phyloP scores from a whole-genome alignment of 2,113 vertebrate species.

The Argyrosomus japonicus region DNA sequence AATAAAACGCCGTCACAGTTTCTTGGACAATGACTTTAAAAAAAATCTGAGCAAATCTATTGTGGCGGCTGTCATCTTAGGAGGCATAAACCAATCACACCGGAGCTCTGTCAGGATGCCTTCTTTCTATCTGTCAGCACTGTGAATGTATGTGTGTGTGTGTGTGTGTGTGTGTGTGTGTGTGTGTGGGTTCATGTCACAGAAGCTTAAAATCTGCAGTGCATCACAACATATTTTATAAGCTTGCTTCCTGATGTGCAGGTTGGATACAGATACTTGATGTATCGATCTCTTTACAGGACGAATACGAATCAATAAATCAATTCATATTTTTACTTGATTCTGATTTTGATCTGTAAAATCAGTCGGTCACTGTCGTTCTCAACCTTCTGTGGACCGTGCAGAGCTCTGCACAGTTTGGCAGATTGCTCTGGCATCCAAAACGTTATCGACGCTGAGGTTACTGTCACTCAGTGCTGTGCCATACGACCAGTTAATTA shows the following conservation, averaged over 20 bases:
- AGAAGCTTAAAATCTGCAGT: conserved; percentile 6
- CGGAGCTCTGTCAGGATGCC: conserved; percentile 13
- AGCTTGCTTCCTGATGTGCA: background rate
- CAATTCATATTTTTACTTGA: background rate
- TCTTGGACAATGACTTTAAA: conserved; percentile 8
- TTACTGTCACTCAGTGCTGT: background rate
- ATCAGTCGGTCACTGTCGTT: too few species aligned
- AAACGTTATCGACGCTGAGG: background rate
- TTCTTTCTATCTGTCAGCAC: conserved; percentile 3
- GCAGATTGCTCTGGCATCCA: conserved; percentile 24
- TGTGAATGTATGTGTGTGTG: background rate
- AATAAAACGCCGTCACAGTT: background rate
- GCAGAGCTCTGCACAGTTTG: conserved; percentile 11
- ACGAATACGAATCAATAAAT: background rate
- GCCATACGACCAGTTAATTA: background rate
- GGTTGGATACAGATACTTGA: background rate
- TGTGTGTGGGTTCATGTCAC: conserved; percentile 9
- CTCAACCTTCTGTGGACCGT: background rate
- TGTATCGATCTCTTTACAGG: background rate
- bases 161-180: background rate
- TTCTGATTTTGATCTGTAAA: background rate
- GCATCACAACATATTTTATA: background rate
- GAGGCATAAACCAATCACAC: conserved; percentile 37
- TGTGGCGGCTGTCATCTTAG: conserved; percentile 46
- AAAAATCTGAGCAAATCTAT: conserved; percentile 28